Evolutionary conservation across 2,113 vertebrate genomes (phyloP).

Genomic region (Dipodomys merriami): DNA sequence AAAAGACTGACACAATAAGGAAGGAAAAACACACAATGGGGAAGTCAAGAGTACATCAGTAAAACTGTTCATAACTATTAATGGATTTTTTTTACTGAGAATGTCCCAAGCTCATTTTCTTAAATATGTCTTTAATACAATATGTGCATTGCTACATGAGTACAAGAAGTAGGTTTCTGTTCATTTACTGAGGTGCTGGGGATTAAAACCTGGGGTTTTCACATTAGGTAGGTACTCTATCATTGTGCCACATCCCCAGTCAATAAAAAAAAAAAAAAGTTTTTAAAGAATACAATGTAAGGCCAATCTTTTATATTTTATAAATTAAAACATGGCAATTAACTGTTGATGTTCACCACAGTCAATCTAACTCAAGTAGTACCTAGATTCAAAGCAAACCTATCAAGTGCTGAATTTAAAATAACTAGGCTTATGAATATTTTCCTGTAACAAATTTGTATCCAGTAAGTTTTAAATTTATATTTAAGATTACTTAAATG

Average conservation of each 20-base stretch:
- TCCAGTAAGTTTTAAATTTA: background rate
- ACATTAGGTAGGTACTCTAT: background rate
- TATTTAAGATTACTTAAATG: background rate
- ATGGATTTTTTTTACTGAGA: conserved; percentile 12
- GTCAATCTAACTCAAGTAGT: background rate
- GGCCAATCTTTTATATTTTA: conserved; percentile 27
- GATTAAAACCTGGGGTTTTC: no score
- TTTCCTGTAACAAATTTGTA: conserved; percentile 8
- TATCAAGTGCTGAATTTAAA: conserved; percentile 28
- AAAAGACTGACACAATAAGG: background rate
- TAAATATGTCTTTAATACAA: background rate
- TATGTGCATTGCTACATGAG: conserved; percentile 15
- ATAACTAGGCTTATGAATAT: background rate
- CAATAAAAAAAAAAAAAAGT: background rate
- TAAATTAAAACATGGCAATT: conserved; percentile 5
- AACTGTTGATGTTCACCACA: conserved; percentile 15
- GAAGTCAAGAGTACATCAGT: background rate
- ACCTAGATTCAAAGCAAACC: conserved; percentile 19
- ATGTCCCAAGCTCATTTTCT: conserved; percentile 18
- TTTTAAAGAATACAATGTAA: conserved; percentile 13
- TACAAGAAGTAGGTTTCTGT: background rate
- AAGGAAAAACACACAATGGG: background rate
- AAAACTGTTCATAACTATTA: conserved; percentile 16
- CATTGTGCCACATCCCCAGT: background rate
- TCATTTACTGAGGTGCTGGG: background rate